Base-by-base conservation (phyloP, 2,113 vertebrate species). In the Lagenorhynchus albirostris region DNA sequence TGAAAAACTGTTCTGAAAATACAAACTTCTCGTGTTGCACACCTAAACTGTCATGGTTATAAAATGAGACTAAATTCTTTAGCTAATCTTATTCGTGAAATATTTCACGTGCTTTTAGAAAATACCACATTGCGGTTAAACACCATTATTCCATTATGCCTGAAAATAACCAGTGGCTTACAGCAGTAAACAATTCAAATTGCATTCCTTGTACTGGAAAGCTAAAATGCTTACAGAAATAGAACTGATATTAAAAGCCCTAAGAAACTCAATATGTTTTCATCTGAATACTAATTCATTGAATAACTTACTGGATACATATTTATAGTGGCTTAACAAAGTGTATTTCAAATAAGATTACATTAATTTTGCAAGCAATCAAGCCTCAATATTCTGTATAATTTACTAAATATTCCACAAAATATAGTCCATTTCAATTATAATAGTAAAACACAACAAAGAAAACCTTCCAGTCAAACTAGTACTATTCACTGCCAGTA, bases 11-110 rank as follows among this genome's bases (percentile, higher is more conserved):
- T 96, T 82, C 92, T 91, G 95, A 95, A 97, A 98, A 98, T 96
- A 96, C 86, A 97, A 96, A 96, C 80, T 84, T 98, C 97, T 98
- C 97, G 58, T 31, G 81, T 97, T 98, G 95, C 97, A 92, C 96
- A 97, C 94, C 97, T 97, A 71, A 88, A 85, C 84, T 95, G 95
- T 86, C 94, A 96, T 62, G 95, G 94, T 96, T 92, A 97, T 97
- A 97, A 98, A 97, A 97, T 1, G 81, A 71, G 81, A 91, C 87
- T 91, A 82, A 96, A 98, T 97, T 97, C 96, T 86, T 91, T 18
- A 67, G 92, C 91, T 96, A 96, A 97, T 96, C 96, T 97, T 88
- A 91, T 71, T 96, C 90, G 5, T 58, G 67, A 97, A 97, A 93
- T 94, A 97, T 44, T 96, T 94, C 71, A 73, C 74, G 67, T 82